Evolutionary conservation across 1,140 invertebrate species (phyloP).

Genomic region (Heliconius eleuchia): DNA sequence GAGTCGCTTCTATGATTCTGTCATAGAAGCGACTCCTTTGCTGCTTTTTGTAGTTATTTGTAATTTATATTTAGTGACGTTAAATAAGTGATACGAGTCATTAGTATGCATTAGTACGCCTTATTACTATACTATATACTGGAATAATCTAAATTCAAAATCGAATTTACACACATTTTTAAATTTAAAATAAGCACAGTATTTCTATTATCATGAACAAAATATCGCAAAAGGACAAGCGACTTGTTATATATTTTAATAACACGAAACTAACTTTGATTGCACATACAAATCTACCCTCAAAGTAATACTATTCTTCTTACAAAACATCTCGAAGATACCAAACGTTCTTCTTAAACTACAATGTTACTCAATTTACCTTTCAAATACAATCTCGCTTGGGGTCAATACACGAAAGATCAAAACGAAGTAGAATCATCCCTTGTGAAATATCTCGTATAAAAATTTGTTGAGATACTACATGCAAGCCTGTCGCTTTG

Average conservation of each 20-base stretch:
- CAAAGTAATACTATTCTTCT: neutral
- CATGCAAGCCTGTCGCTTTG: constrained; percentile 45
- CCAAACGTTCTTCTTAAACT: neutral
- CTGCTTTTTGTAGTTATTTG: no score
- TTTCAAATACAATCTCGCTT: neutral
- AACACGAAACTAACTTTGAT: neutral
- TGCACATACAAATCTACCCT: constrained; percentile 6
- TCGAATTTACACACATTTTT: no score
- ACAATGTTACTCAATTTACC: neutral
- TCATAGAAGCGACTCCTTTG: no score
- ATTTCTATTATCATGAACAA: no score
- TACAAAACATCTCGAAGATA: neutral
- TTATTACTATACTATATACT: no score
- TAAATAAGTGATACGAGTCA: no score
- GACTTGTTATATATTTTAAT: neutral
- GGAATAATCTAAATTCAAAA: no score
- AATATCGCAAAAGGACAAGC: neutral
- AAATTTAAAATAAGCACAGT: no score
- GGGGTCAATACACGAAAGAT: neutral
- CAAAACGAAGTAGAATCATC: neutral
- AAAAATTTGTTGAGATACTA: constrained; percentile 10
- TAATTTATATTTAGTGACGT: no score
- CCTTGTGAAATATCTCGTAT: constrained; percentile 8
- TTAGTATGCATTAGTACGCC: no score
- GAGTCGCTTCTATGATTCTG: no score